Conservation (phyloP, 2,888 invertebrate species). For the Chorisops tibialis region DNA sequence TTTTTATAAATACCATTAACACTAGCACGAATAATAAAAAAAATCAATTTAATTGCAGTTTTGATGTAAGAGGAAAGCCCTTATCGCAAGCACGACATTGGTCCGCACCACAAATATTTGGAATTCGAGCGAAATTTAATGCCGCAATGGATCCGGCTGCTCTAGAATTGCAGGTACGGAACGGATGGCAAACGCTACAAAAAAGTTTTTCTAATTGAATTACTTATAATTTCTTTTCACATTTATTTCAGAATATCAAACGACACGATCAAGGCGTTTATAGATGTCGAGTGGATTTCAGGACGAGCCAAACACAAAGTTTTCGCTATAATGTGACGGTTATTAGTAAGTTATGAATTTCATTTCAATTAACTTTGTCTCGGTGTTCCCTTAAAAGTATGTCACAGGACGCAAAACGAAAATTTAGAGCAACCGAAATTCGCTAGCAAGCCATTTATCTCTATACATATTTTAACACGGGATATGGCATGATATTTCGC, state of each 20-base stretch:
- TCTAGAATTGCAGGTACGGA: constrained; percentile 58
- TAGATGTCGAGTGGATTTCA: constrained; percentile 78
- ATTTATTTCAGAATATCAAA: constrained; percentile 56
- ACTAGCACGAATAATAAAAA: too few relatives aligned
- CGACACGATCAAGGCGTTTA: constrained; percentile 77
- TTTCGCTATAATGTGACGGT: constrained; percentile 79
- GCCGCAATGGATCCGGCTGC: constrained; percentile 70
- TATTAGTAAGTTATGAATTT: constrained; percentile 74
- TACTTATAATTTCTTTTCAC: not conserved
- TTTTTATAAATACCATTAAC: too few relatives aligned
- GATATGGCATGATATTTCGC: too few relatives aligned
- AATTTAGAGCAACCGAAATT: too few relatives aligned
- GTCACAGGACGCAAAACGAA: too few relatives aligned
- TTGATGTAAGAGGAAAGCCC: constrained; percentile 76
- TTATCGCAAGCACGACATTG: constrained; percentile 70
- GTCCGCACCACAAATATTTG: constrained; percentile 74
- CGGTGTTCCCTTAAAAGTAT: too few relatives aligned
- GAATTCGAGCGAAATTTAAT: constrained; percentile 72
- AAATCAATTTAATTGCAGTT: constrained; percentile 54
- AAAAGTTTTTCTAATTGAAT: not conserved
- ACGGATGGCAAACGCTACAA: too few relatives aligned
- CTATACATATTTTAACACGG: too few relatives aligned
- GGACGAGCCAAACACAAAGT: constrained; percentile 76
- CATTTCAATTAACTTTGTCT: too few relatives aligned
- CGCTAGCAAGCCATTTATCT: too few relatives aligned